Evolutionary conservation across 2,797 vertebrate species (phyloP).

Genomic region (Amphiprion clarkii): DNA sequence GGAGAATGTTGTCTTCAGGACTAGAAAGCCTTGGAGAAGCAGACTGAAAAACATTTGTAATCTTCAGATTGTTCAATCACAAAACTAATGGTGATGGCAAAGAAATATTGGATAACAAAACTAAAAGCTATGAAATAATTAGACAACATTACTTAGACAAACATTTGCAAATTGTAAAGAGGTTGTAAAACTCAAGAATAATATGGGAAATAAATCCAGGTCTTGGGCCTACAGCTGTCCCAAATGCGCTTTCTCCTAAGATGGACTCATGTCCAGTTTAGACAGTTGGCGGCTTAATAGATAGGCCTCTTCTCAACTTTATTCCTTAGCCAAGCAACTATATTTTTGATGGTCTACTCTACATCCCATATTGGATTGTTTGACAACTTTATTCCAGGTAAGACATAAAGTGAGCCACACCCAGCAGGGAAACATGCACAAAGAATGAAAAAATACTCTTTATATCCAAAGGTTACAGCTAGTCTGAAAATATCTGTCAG

Average conservation of each 20-base stretch:
- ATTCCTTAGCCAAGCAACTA: constrained; percentile 41
- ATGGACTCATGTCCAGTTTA: constrained; percentile 15
- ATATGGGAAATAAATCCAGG: not conserved
- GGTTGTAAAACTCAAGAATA: not conserved
- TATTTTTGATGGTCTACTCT: constrained; percentile 47
- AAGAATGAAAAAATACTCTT: not conserved
- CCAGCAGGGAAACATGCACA: too few species aligned
- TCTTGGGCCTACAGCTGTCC: not conserved
- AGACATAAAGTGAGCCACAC: not conserved
- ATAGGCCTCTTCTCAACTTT: constrained; percentile 37
- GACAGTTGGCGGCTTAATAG: constrained; percentile 30
- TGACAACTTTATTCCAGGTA: constrained; percentile 25
- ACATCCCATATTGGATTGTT: constrained; percentile 41
- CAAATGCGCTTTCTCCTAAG: constrained; percentile 9
- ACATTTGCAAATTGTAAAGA: not conserved
- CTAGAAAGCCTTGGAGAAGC: not conserved
- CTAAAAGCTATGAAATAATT: not conserved
- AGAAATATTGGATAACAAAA: not conserved
- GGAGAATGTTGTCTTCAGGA: constrained; percentile 1
- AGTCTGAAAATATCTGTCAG: not conserved
- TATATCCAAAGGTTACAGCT: constrained; percentile 1
- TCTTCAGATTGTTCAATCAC: not conserved
- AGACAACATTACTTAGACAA: not conserved
- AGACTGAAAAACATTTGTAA: not conserved
- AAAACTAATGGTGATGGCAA: not conserved